These are phyloP conservation scores for Phalacrocorax aristotelis DNA, from an alignment of 2,113 vertebrate species.

Conservation along the genomic window DNA sequence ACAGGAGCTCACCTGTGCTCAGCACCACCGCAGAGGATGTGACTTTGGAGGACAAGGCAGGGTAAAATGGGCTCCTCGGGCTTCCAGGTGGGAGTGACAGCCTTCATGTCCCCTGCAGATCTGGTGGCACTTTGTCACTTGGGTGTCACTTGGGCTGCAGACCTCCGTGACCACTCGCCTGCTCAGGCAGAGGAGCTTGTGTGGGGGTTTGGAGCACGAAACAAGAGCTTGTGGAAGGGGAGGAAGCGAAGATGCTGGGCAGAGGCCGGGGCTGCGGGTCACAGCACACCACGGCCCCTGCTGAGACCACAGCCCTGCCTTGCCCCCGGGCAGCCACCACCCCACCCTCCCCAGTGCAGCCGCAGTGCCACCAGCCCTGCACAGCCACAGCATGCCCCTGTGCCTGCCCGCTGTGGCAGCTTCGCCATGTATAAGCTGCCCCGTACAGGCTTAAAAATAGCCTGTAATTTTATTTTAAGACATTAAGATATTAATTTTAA, in stretches of 20 bases:
- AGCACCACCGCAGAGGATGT: fast-evolving
- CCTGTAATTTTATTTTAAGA: background rate
- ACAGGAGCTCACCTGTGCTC: background rate
- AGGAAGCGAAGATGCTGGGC: fast-evolving
- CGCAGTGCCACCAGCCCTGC: background rate
- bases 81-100: background rate
- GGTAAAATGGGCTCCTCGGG: background rate
- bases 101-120: fast-evolving
- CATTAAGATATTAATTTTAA: no score
- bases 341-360: background rate
- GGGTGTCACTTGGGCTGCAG: background rate
- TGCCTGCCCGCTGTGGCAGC: fast-evolving
- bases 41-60: background rate
- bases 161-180: fast-evolving
- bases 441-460: background rate
- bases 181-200: background rate
- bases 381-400: fast-evolving
- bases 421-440: background rate
- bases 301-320: background rate
- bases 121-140: background rate
- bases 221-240: background rate
- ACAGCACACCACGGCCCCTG: fast-evolving
- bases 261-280: fast-evolving
- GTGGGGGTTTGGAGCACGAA: background rate
- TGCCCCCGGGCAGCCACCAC: fast-evolving